Percentiles rank a stretch among this genome's conserved stretches.
Conservation (phyloP, 1,140 invertebrate species). For the Phymastichus coffea region DNA sequence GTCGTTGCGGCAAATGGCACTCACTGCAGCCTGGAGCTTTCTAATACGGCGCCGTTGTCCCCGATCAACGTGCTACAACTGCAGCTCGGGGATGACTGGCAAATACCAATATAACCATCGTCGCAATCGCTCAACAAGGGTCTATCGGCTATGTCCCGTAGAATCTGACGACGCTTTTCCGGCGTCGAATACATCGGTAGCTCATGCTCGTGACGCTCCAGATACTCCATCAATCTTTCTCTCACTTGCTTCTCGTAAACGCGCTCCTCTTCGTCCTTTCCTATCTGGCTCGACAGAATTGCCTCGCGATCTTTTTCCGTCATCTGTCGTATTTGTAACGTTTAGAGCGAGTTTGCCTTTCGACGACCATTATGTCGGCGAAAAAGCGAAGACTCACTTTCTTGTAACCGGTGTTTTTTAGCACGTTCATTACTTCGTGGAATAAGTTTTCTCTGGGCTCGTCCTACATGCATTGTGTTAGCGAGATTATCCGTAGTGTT, state of each 20-base stretch:
- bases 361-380: too few species aligned
- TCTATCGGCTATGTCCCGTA: slow-evolving; percentile 24
- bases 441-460: too few species aligned
- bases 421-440: too few species aligned
- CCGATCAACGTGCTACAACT: too few species aligned
- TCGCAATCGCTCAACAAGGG: too few species aligned
- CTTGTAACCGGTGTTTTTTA: too few species aligned
- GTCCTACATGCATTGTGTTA: too few species aligned
- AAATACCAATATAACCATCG: too few species aligned
- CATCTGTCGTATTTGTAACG: slow-evolving; percentile 11
- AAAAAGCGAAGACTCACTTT: too few species aligned
- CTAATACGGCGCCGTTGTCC: background rate
- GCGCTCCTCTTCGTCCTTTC: slow-evolving; percentile 20
- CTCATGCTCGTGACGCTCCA: slow-evolving; percentile 33
- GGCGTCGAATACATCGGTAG: slow-evolving; percentile 35
- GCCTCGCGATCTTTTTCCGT: slow-evolving; percentile 22
- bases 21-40: background rate
- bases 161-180: slow-evolving; percentile 27
- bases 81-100: background rate
- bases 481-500: background rate
- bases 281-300: slow-evolving; percentile 27
- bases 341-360: too few species aligned
- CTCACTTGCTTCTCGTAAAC: slow-evolving; percentile 12
- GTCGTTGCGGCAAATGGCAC: too few species aligned
- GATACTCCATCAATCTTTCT: slow-evolving; percentile 31